Evolutionary conservation across 2,797 vertebrate genomes (phyloP).

Genomic region (Merluccius polli): DNA sequence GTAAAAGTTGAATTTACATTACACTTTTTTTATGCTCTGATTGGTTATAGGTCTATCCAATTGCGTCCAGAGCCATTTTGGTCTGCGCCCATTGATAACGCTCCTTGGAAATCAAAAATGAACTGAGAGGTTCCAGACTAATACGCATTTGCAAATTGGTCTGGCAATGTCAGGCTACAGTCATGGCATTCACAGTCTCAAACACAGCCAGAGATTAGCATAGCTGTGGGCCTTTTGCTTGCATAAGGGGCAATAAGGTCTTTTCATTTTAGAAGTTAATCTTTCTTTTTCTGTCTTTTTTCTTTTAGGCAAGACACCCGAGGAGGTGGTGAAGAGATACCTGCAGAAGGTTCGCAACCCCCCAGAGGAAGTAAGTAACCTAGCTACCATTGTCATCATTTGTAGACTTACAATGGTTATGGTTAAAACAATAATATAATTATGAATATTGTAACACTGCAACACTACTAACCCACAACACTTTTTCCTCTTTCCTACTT

Average conservation of each 20-base stretch:
- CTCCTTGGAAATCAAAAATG: too few relatives aligned
- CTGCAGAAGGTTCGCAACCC: slow-evolving; percentile 93
- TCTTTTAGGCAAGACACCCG: slow-evolving; percentile 85
- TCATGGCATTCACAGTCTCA: neutral
- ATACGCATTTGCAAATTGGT: too few relatives aligned
- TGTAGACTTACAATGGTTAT: neutral
- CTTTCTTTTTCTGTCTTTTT: neutral
- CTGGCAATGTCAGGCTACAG: too few relatives aligned
- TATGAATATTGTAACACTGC: neutral
- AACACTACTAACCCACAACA: neutral
- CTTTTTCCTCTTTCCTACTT: too few relatives aligned
- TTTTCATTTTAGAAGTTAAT: neutral
- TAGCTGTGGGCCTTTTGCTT: neutral
- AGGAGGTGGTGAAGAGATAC: slow-evolving; percentile 93
- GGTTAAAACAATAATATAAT: too few relatives aligned
- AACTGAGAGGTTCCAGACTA: too few relatives aligned
- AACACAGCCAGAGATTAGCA: neutral
- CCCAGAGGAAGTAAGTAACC: slow-evolving; percentile 81
- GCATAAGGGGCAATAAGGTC: neutral
- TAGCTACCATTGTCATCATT: neutral
- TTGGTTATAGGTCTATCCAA: too few relatives aligned
- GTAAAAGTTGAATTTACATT: too few relatives aligned
- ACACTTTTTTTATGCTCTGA: too few relatives aligned
- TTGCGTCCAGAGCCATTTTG: too few relatives aligned
- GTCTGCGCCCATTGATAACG: too few relatives aligned